Evolutionary conservation across 2,113 vertebrate genomes (phyloP).

Genomic region (Felis chaus): DNA sequence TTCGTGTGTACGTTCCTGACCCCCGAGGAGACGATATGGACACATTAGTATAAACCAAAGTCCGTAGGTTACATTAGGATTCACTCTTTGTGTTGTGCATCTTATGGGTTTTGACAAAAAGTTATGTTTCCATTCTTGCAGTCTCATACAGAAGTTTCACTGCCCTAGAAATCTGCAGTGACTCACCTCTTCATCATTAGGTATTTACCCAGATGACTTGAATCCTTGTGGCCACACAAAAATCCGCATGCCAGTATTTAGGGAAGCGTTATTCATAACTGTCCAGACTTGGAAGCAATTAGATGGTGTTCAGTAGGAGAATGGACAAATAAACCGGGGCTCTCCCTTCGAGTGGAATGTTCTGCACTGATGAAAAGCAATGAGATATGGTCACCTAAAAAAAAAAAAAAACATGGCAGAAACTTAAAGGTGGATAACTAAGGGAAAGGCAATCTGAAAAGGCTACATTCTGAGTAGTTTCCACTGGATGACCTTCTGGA

Average conservation of each 20-base stretch:
- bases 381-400: neutral
- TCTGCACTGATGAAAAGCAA: neutral
- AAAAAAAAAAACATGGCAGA: too few relatives aligned
- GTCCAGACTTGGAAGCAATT: neutral
- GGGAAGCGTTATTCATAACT: neutral
- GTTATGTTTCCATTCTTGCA: accelerated
- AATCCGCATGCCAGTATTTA: accelerated
- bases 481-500: accelerated
- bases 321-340: accelerated
- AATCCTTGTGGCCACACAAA: neutral
- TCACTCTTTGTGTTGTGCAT: accelerated
- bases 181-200: accelerated
- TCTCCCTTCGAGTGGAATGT: accelerated
- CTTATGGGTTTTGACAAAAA: neutral
- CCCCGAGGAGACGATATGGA: accelerated
- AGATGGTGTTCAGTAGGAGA: accelerated
- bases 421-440: accelerated
- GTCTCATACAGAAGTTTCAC: neutral
- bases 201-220: too few relatives aligned
- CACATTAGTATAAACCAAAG: accelerated
- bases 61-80: accelerated
- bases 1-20: too few relatives aligned
- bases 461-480: neutral
- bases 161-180: neutral
- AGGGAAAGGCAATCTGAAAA: neutral